Evolutionary conservation across 1,140 invertebrate genomes (phyloP).

Genomic region (Ceratina australensis): DNA sequence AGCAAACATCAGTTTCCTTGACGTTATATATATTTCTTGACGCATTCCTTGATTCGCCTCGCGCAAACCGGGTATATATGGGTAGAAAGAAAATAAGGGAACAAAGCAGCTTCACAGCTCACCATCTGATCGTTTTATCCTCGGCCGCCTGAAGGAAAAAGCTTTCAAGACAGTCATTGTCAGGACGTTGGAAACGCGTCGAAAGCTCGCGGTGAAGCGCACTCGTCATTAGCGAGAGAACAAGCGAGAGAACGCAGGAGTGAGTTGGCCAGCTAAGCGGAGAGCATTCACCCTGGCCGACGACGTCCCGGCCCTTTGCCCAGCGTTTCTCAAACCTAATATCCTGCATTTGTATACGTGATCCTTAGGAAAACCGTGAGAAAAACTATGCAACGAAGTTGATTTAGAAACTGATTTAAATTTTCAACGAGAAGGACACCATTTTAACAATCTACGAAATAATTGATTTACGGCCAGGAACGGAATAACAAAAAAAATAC

Average conservation of each 20-base stretch:
- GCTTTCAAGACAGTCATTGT: background rate
- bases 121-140: background rate
- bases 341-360: constrained; percentile 21
- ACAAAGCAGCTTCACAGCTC: no score
- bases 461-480: no score
- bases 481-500: no score
- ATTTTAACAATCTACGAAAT: no score
- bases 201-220: constrained; percentile 9
- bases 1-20: no score
- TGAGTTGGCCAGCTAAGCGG: constrained; percentile 33
- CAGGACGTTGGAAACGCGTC: background rate
- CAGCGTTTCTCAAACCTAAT: constrained; percentile 59
- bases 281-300: constrained; percentile 75
- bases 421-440: no score
- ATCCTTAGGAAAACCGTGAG: constrained; percentile 40
- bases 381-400: background rate
- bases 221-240: constrained; percentile 52
- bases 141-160: no score
- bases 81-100: no score
- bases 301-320: constrained; percentile 62
- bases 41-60: no score
- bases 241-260: constrained; percentile 23
- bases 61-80: no score
- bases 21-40: no score
- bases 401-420: no score